These are phyloP conservation scores for Dyspetes luteomarginatus DNA, from an alignment of 2,888 invertebrate genomes.

Conservation along the genomic window DNA sequence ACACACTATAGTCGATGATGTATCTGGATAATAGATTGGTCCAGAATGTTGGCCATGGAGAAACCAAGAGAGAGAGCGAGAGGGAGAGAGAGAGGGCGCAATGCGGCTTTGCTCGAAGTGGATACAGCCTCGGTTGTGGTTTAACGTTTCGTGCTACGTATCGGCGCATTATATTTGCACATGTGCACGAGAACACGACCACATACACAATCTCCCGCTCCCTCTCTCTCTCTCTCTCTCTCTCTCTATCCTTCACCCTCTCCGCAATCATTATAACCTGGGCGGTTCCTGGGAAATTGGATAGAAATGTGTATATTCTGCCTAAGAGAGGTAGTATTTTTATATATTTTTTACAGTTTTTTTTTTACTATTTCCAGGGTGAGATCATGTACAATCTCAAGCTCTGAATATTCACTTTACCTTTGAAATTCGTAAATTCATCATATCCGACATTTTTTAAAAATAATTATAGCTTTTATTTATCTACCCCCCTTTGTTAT, in stretches of 20 bases:
- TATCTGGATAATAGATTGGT: slow-evolving; percentile 53
- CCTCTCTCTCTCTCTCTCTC: too few relatives aligned
- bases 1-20: slow-evolving; percentile 39
- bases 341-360: too few relatives aligned
- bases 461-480: too few relatives aligned
- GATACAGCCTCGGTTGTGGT: slow-evolving; percentile 49
- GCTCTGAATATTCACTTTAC: too few relatives aligned
- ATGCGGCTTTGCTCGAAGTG: slow-evolving; percentile 49
- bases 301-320: slow-evolving; percentile 38
- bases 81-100: slow-evolving; percentile 23
- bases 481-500: too few relatives aligned
- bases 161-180: slow-evolving; percentile 41
- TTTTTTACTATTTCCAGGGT: too few relatives aligned
- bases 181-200: slow-evolving; percentile 42
- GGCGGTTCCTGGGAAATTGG: slow-evolving; percentile 37
- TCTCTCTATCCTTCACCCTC: too few relatives aligned
- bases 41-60: slow-evolving; percentile 26
- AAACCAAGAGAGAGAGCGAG: slow-evolving; percentile 11
- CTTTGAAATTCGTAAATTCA: too few relatives aligned
- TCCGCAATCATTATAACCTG: slow-evolving; percentile 43
- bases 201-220: too few relatives aligned
- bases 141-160: slow-evolving; percentile 39
- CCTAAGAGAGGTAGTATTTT: too few relatives aligned
- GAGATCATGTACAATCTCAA: too few relatives aligned
- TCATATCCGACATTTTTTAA: too few relatives aligned